These are phyloP conservation scores for Tetragonula clypearis DNA, from an alignment of 1,140 invertebrate genomes.

Conservation along the genomic window DNA sequence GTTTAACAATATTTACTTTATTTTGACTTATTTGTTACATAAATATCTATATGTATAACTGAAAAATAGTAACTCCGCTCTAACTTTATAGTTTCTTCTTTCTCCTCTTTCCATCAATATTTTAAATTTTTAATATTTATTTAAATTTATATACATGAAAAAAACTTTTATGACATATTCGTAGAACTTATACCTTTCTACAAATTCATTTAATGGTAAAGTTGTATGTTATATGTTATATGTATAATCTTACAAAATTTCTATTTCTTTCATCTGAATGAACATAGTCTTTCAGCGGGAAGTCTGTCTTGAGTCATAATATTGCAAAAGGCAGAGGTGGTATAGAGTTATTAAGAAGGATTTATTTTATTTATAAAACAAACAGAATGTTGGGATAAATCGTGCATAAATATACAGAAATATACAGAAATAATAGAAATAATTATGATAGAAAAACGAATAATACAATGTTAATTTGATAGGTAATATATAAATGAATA, in stretches of 20 bases:
- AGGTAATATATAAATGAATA: slow-evolving; percentile 80
- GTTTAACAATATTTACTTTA: slow-evolving; percentile 61
- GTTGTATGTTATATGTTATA: slow-evolving; percentile 15
- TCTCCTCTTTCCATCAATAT: too few species aligned
- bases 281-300: slow-evolving; percentile 71
- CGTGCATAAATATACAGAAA: slow-evolving; percentile 71
- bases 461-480: slow-evolving; percentile 79
- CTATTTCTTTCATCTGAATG: slow-evolving; percentile 38
- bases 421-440: slow-evolving; percentile 69
- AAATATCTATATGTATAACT: not conserved
- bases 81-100: not conserved
- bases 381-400: slow-evolving; percentile 68
- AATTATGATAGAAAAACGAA: slow-evolving; percentile 70
- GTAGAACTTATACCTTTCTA: slow-evolving; percentile 42
- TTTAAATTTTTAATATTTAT: slow-evolving; percentile 15
- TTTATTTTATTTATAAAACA: slow-evolving; percentile 77
- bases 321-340: slow-evolving; percentile 55
- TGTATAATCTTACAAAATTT: slow-evolving; percentile 13
- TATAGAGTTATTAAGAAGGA: slow-evolving; percentile 65
- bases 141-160: slow-evolving; percentile 47
- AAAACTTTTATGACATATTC: slow-evolving; percentile 36
- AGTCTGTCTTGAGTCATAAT: slow-evolving; percentile 62
- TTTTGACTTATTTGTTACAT: slow-evolving; percentile 40
- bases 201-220: slow-evolving; percentile 35
- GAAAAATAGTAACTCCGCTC: not conserved